These are phyloP conservation scores for Scelioninae gen. 2 DNA, from an alignment of 2,888 invertebrate species.

Conservation along the genomic window DNA sequence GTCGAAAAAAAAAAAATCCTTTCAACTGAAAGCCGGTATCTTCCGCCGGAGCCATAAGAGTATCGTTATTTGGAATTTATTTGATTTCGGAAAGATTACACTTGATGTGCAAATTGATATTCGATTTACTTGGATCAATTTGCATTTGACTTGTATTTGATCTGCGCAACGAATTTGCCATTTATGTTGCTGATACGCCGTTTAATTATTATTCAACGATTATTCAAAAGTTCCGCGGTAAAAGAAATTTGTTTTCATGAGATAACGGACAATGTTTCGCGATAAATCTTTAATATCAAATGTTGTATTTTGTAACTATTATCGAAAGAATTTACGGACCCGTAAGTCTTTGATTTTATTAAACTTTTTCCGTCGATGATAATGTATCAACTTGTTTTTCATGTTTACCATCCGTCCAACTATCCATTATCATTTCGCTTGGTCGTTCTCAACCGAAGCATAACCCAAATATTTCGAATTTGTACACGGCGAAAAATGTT, in stretches of 20 bases:
- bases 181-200: too few species aligned
- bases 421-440: slow-evolving; percentile 8
- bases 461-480: slow-evolving; percentile 18
- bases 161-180: too few species aligned
- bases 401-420: not conserved
- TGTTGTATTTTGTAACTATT: not conserved
- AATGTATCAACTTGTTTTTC: slow-evolving; percentile 1
- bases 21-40: slow-evolving; percentile 19
- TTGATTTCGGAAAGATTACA: slow-evolving; percentile 19
- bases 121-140: slow-evolving; percentile 3
- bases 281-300: slow-evolving; percentile 1
- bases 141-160: not conserved
- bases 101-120: slow-evolving; percentile 17
- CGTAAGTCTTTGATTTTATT: slow-evolving; percentile 5
- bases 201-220: too few species aligned
- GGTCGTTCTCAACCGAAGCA: slow-evolving; percentile 1
- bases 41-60: slow-evolving; percentile 14
- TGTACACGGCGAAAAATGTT: too few species aligned
- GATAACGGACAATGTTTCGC: too few species aligned
- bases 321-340: slow-evolving; percentile 1
- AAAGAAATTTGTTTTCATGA: too few species aligned
- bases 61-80: slow-evolving; percentile 30
- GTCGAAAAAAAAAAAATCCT: slow-evolving; percentile 29
- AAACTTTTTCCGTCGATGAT: not conserved
- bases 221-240: too few species aligned